Evolutionary conservation across 1,140 invertebrate species (phyloP).

Genomic region (Drosophila parabipectinata): DNA sequence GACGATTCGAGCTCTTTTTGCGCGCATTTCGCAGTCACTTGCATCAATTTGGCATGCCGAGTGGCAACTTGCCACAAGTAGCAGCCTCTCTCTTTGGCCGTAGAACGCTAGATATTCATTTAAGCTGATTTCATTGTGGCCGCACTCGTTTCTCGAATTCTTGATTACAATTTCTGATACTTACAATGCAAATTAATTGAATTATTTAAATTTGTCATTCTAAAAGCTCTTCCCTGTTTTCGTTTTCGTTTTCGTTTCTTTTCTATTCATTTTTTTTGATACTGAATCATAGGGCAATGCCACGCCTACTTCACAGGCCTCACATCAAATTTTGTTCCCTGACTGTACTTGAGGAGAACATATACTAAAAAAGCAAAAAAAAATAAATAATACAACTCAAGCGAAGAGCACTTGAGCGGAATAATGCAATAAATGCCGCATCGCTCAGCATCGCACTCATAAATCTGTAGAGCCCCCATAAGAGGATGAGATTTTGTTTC

Average conservation of each 20-base stretch:
- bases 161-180: slow-evolving; percentile 77
- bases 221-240: slow-evolving; percentile 18
- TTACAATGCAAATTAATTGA: slow-evolving; percentile 82
- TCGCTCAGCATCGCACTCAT: slow-evolving; percentile 11
- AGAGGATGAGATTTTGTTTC: slow-evolving; percentile 15
- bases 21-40: slow-evolving; percentile 36
- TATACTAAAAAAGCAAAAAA: slow-evolving; percentile 7
- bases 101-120: slow-evolving; percentile 37
- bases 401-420: slow-evolving; percentile 53
- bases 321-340: slow-evolving; percentile 4
- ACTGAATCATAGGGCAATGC: slow-evolving; percentile 19
- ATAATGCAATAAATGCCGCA: slow-evolving; percentile 61
- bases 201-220: slow-evolving; percentile 75
- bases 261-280: not conserved
- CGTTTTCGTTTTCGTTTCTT: slow-evolving; percentile 9
- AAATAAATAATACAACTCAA: slow-evolving; percentile 5
- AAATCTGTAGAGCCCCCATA: slow-evolving; percentile 8
- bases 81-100: slow-evolving; percentile 21
- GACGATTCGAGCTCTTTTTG: not conserved
- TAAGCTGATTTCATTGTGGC: slow-evolving; percentile 51
- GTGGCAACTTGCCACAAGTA: slow-evolving; percentile 59
- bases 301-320: slow-evolving; percentile 28
- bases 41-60: slow-evolving; percentile 52
- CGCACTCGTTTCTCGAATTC: slow-evolving; percentile 62
- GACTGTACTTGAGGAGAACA: slow-evolving; percentile 15